These are phyloP conservation scores for Gila orcuttii DNA, from an alignment of 2,113 vertebrate species.

Conservation along the genomic window DNA sequence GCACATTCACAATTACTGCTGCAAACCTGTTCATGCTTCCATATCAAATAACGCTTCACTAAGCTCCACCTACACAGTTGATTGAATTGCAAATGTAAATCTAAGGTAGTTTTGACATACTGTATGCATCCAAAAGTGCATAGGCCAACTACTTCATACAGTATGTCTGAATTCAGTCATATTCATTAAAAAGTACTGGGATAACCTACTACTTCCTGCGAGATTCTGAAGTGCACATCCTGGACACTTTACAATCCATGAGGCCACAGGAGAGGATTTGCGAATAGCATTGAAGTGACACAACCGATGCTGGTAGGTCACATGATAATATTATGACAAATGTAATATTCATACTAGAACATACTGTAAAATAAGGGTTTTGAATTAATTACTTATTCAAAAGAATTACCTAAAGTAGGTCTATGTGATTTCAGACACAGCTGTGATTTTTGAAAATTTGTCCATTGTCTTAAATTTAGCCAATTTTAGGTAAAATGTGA, in stretches of 20 bases:
- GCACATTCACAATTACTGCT: neutral
- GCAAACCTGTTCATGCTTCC: neutral
- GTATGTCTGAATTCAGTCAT: neutral
- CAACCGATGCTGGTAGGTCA: neutral
- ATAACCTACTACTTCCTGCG: neutral
- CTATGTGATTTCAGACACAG: neutral
- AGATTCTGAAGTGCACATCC: neutral
- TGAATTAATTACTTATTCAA: neutral
- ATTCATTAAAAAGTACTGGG: neutral
- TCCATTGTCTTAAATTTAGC: neutral
- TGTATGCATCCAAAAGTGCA: neutral
- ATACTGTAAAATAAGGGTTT: too few relatives aligned
- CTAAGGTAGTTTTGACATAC: neutral
- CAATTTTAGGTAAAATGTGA: too few relatives aligned
- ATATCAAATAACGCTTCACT: neutral
- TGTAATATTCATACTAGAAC: too few relatives aligned
- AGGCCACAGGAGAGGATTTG: neutral
- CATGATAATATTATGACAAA: neutral
- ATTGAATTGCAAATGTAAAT: neutral
- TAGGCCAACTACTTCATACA: neutral
- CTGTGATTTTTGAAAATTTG: neutral
- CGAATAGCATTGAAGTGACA: too few relatives aligned
- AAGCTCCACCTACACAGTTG: neutral
- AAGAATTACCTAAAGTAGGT: neutral
- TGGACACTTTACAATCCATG: neutral